Evolutionary conservation across 2,888 invertebrate genomes (phyloP).

Genomic region (Meta bourneti): DNA sequence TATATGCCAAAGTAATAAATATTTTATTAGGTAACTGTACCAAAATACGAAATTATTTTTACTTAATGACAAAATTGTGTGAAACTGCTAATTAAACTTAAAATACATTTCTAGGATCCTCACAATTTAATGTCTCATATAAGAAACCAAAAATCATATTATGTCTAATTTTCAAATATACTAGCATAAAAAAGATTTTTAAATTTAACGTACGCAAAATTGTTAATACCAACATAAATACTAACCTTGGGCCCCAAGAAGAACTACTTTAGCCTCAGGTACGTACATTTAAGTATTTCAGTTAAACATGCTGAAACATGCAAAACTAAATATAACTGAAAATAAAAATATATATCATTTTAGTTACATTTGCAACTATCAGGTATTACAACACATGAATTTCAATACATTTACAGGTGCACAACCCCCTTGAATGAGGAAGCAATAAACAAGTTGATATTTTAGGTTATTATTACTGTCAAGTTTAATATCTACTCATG

Average conservation of each 20-base stretch:
- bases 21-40: no score
- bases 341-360: constrained; percentile 10
- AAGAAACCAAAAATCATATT: not conserved
- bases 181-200: not conserved
- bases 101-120: not conserved
- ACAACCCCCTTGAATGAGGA: no score
- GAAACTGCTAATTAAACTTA: not conserved
- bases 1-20: no score
- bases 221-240: not conserved
- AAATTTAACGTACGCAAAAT: not conserved
- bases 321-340: constrained; percentile 57
- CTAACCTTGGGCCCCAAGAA: constrained; percentile 73
- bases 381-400: no score
- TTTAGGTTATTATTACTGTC: no score
- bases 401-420: no score
- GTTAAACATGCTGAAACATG: constrained; percentile 55
- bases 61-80: no score
- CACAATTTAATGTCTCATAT: no score
- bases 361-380: not conserved
- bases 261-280: constrained; percentile 71
- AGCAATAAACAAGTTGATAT: no score
- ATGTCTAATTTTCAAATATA: not conserved
- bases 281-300: constrained; percentile 53
- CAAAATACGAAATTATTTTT: no score
- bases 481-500: no score